A percentile compares a stretch with the other conserved stretches of the same genome.
Evolutionary conservation across 2,797 vertebrate genomes (phyloP).

Genomic region (Chanos chanos): DNA sequence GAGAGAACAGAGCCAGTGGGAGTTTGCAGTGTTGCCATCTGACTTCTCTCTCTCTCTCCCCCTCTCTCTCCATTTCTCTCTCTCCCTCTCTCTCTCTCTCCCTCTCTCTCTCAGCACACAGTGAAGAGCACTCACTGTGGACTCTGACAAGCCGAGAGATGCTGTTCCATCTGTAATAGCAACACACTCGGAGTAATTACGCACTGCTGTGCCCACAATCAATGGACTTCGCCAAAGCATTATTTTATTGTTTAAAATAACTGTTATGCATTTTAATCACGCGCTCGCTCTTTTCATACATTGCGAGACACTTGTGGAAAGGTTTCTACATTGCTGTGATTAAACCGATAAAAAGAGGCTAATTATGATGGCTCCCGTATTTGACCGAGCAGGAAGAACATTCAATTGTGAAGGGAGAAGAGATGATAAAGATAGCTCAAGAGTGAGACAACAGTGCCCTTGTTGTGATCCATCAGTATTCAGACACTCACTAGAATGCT

Average conservation of each 20-base stretch:
- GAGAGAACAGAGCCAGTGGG: constrained; percentile 44
- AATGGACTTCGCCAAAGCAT: too few species aligned
- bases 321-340: too few species aligned
- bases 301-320: too few species aligned
- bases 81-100: neutral
- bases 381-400: too few species aligned
- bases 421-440: neutral
- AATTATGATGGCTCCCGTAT: too few species aligned
- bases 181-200: neutral
- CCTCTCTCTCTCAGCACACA: neutral
- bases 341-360: too few species aligned
- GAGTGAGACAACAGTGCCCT: neutral
- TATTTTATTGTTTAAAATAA: too few species aligned
- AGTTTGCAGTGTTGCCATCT: constrained; percentile 2
- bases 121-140: too few species aligned
- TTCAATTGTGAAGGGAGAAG: too few species aligned
- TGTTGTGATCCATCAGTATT: neutral
- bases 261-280: too few species aligned
- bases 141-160: neutral
- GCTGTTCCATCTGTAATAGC: neutral
- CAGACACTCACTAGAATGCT: neutral
- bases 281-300: too few species aligned
- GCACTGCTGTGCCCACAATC: neutral
- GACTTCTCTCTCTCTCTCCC: neutral
- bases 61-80: neutral